These are phyloP conservation scores for Lacerta bilineata DNA, from an alignment of 2,797 vertebrate genomes.

Conservation along the genomic window DNA sequence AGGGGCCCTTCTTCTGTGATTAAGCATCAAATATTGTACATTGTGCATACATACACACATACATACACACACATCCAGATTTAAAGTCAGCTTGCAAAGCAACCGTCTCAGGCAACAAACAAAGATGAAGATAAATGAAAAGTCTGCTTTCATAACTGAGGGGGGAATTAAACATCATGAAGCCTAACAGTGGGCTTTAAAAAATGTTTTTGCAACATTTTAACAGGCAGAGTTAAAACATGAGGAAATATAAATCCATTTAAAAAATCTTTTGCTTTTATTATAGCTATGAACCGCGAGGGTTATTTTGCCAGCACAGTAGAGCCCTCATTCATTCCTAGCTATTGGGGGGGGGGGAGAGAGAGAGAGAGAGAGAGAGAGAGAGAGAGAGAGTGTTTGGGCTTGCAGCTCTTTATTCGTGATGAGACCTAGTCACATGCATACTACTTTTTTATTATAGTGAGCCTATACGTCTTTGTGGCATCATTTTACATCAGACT, in stretches of 20 bases:
- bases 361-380: too few relatives aligned
- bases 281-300: neutral
- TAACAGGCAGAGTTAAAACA: slow-evolving; percentile 15
- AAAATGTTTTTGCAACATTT: neutral
- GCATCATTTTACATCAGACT: neutral
- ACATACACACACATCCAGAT: neutral
- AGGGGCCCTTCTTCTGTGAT: neutral
- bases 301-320: neutral
- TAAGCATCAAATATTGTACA: neutral
- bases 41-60: neutral
- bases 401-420: neutral
- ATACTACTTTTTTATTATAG: neutral
- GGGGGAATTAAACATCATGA: neutral
- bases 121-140: slow-evolving; percentile 15
- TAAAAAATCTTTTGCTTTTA: slow-evolving; percentile 16
- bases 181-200: neutral
- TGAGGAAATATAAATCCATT: neutral
- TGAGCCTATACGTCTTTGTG: neutral
- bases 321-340: neutral
- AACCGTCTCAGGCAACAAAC: slow-evolving; percentile 21
- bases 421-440: neutral
- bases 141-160: neutral
- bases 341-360: too few relatives aligned
- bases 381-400: neutral
- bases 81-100: slow-evolving; percentile 4